Evolutionary conservation across 2,113 vertebrate genomes (phyloP).

Genomic region (Ptyas mucosa): DNA sequence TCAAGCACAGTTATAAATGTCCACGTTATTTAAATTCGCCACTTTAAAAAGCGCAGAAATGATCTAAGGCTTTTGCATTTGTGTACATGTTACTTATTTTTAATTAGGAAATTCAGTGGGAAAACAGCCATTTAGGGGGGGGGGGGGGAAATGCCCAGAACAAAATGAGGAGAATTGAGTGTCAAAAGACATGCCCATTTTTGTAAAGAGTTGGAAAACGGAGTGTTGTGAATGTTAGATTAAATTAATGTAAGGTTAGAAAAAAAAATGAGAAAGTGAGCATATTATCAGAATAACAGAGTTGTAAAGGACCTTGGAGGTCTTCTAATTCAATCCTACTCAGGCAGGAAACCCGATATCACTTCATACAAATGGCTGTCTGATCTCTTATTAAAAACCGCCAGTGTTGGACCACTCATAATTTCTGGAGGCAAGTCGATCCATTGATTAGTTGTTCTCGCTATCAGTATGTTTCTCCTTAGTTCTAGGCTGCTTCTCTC

Average conservation of each 20-base stretch:
- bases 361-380: too few species aligned
- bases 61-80: background rate
- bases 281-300: background rate
- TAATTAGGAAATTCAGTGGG: background rate
- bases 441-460: too few species aligned
- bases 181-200: background rate
- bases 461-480: too few species aligned
- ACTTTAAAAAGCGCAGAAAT: background rate
- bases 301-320: too few species aligned
- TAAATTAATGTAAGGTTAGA: background rate
- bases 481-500: too few species aligned
- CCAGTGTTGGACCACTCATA: too few species aligned
- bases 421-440: too few species aligned
- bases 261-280: background rate
- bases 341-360: too few species aligned
- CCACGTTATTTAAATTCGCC: background rate
- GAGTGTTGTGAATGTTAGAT: background rate
- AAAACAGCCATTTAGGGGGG: background rate
- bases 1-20: background rate
- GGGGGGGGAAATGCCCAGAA: background rate
- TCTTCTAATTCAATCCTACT: too few species aligned
- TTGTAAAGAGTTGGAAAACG: background rate
- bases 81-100: background rate
- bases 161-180: background rate
- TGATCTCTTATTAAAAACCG: too few species aligned